Evolutionary conservation across 2,113 vertebrate genomes (phyloP).

Genomic region (Catharus fuscescens): DNA sequence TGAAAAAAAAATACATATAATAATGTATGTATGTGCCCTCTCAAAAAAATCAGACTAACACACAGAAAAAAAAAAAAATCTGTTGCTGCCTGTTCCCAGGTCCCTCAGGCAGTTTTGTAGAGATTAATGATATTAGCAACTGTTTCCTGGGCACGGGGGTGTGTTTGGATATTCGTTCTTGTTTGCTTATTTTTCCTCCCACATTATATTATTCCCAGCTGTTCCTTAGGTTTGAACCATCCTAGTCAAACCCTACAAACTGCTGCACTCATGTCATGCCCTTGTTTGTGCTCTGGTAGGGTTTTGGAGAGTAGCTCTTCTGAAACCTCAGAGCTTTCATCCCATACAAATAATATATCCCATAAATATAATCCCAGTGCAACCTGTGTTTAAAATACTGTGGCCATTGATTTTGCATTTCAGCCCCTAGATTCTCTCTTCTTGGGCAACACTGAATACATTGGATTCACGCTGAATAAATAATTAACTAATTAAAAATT

Average conservation of each 20-base stretch:
- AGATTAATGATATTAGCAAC: not conserved
- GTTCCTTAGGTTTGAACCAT: not conserved
- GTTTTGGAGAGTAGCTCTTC: not conserved
- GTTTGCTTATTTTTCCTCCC: not conserved
- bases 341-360: not conserved
- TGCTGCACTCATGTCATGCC: not conserved
- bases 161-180: not conserved
- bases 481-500: not conserved
- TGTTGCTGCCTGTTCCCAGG: not conserved
- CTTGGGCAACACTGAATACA: not conserved
- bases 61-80: not conserved
- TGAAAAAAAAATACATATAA: not conserved
- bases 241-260: not conserved
- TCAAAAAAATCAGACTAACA: not conserved
- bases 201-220: not conserved
- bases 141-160: not conserved
- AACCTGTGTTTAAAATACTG: not conserved
- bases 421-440: not conserved
- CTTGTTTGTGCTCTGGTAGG: not conserved
- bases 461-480: not conserved
- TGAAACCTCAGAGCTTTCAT: not conserved
- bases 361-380: not conserved
- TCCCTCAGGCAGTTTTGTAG: not conserved
- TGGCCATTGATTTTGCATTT: not conserved
- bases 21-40: too few relatives aligned